Evolutionary conservation across 2,888 invertebrate genomes (phyloP).

Genomic region (Panopea generosa): DNA sequence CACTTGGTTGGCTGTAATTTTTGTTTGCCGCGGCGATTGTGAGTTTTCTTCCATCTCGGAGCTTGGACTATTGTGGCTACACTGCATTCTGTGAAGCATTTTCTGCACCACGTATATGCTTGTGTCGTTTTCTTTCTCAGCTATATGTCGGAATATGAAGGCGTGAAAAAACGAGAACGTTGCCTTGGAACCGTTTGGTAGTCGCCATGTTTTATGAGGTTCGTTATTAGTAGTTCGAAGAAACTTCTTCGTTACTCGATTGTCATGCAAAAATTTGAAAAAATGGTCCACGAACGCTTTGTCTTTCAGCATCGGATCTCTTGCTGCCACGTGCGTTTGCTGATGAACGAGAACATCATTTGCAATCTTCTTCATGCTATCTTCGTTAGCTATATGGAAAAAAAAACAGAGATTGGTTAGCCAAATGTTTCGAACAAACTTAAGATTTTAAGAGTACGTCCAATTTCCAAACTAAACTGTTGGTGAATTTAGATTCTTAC

Average conservation of each 20-base stretch:
- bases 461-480: too few relatives aligned
- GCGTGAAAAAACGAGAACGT: constrained; percentile 48
- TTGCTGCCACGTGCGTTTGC: constrained; percentile 28
- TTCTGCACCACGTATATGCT: constrained; percentile 34
- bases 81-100: constrained; percentile 37
- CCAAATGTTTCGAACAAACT: background rate
- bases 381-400: constrained; percentile 34
- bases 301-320: constrained; percentile 31
- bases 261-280: constrained; percentile 46
- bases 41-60: background rate
- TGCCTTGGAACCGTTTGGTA: constrained; percentile 20
- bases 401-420: background rate
- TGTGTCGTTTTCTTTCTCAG: constrained; percentile 13
- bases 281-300: constrained; percentile 50
- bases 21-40: background rate
- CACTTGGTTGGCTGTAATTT: background rate
- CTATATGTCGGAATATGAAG: constrained; percentile 34
- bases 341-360: constrained; percentile 54
- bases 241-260: constrained; percentile 41
- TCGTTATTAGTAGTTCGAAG: constrained; percentile 32
- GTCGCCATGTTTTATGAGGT: constrained; percentile 31
- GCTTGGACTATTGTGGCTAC: constrained; percentile 4
- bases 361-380: constrained; percentile 43
- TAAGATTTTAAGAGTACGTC: background rate
- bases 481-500: too few relatives aligned